phyloP scores from a whole-genome alignment of 2,888 invertebrate species.

The Ornithoptera priamus region DNA sequence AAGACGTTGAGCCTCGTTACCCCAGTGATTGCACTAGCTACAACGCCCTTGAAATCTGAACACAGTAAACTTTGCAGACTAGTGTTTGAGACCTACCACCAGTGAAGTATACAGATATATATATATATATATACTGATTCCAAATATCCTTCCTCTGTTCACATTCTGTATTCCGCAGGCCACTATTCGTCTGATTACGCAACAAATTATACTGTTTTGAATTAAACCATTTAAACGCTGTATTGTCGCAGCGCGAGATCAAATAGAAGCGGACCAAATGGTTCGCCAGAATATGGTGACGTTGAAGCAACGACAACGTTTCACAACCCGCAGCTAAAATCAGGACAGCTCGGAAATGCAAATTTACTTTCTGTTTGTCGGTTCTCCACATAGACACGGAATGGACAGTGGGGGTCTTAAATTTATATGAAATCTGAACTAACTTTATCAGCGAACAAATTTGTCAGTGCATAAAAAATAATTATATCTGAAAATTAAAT shows the following conservation, averaged over 20 bases:
- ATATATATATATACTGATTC: too few relatives aligned
- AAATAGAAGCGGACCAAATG: conserved; percentile 16
- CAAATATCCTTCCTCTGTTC: neutral
- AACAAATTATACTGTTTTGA: neutral
- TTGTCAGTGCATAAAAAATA: neutral
- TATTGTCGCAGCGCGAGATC: conserved; percentile 13
- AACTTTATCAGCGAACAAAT: neutral
- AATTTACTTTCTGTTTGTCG: conserved; percentile 28
- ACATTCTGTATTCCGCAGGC: neutral
- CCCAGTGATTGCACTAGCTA: too few relatives aligned
- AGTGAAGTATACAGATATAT: too few relatives aligned
- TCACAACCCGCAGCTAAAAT: conserved; percentile 17
- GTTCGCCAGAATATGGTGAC: conserved; percentile 20
- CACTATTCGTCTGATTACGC: neutral
- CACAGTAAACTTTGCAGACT: too few relatives aligned
- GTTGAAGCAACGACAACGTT: conserved; percentile 27
- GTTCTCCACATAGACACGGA: conserved; percentile 1
- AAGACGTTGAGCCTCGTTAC: too few relatives aligned
- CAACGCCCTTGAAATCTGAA: too few relatives aligned
- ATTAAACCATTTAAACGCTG: conserved; percentile 10
- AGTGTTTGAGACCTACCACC: too few relatives aligned
- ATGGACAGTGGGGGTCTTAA: neutral
- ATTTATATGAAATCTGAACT: neutral
- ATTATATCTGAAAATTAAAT: neutral
- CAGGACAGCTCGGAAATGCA: conserved; percentile 29